These are phyloP conservation scores for Rapana venosa DNA, from an alignment of 2,888 invertebrate genomes.

Conservation along the genomic window DNA sequence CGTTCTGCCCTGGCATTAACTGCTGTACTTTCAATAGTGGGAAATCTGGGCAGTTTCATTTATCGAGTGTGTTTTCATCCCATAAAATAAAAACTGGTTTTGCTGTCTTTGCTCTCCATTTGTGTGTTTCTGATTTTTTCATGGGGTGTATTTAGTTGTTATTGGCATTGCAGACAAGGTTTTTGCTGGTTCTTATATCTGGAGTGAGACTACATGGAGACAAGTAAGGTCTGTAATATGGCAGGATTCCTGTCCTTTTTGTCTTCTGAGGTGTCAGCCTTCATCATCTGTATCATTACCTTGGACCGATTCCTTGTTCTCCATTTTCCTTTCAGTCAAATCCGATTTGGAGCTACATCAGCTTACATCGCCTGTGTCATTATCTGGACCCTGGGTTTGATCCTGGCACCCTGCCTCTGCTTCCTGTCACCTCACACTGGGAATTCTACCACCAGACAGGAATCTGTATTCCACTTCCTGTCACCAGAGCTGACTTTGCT, in stretches of 20 bases:
- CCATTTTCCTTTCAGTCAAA: conserved; percentile 2
- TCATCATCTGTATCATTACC: conserved; percentile 6
- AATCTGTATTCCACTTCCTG: conserved; percentile 6
- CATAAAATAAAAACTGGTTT: neutral
- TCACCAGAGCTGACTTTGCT: conserved; percentile 3
- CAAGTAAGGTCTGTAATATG: neutral
- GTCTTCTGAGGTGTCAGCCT: neutral
- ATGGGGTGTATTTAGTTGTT: neutral
- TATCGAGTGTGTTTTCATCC: neutral
- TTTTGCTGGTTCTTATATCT: neutral
- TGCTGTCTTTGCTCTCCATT: neutral
- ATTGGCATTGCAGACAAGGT: conserved; percentile 3
- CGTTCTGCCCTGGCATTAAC: neutral
- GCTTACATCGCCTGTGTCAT: neutral
- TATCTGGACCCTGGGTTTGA: neutral
- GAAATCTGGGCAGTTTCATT: neutral
- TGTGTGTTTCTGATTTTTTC: conserved; percentile 8
- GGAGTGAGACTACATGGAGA: neutral
- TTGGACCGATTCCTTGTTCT: conserved; percentile 7
- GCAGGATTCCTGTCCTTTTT: neutral
- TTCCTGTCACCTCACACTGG: neutral
- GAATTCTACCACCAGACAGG: conserved; percentile 22
- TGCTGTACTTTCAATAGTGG: neutral
- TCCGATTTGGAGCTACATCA: neutral
- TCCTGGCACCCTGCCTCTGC: conserved; percentile 1